Conservation (phyloP, 1,140 invertebrate species). For the Caenorhabditis elegans region WBcel235 BX284604.4:5582001-5582500, state of each 20-base stretch:
- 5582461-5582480: background rate
- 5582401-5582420: background rate
- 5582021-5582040: too few species aligned
- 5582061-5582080: too few species aligned
- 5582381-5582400: background rate
- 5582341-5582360: background rate
- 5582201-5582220: too few species aligned
- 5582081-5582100: too few species aligned
- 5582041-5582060: too few species aligned
- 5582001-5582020: too few species aligned
- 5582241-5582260: background rate
- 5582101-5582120: too few species aligned
- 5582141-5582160: too few species aligned
- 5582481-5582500: constrained; percentile 16
- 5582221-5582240: background rate
- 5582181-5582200: too few species aligned
- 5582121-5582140: too few species aligned
- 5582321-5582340: background rate
- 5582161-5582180: too few species aligned
- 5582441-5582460: background rate
- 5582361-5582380: constrained; percentile 8
- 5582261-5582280: background rate
- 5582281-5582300: background rate
- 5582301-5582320: constrained; percentile 25
- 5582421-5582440: constrained; percentile 6